Base-by-base conservation (phyloP, 2,888 invertebrate genomes). In the Argyresthia goedartella region DNA sequence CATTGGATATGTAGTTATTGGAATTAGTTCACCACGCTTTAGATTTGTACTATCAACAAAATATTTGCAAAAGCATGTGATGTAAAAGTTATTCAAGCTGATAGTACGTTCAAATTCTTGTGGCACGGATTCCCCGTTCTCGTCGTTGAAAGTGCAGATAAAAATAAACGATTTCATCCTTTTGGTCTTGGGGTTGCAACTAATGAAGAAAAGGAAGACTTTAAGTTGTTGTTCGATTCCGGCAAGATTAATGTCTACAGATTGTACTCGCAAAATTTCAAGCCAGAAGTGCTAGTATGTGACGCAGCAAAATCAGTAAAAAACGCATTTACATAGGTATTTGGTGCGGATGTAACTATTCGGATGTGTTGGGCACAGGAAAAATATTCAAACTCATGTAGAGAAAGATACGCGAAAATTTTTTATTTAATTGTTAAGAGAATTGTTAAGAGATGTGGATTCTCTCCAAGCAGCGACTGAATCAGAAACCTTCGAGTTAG, bases 351-450 rank as follows among this genome's bases (percentile, higher is more conserved):
- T 50, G 42, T 52, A 14, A 55, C 49, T 44, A 54, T 61, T 48
- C 47, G 58, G 41, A 64, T 64, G 63, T 65, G 61, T 51, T 60
- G 60, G 61, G 57, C 59, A 52, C 57, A 62, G 53, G 60, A 62
- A 41, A 54, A 56, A 53, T 42, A 35, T 52, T 47, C 50, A 45
- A n/a, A n/a, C n/a, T n/a, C n/a, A n/a, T n/a, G n/a, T n/a, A n/a
- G n/a, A n/a, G n/a, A n/a, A n/a, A n/a, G n/a, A n/a, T n/a, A n/a
- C n/a, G n/a, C n/a, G n/a, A n/a, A n/a, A n/a, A n/a, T n/a, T n/a
- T n/a, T n/a, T n/a, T n/a, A n/a, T n/a, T n/a, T n/a, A n/a, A n/a
- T n/a, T n/a, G n/a, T n/a, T n/a, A 48, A 45, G 47, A 60, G 59
- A 50, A 56, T 50, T 53, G 43, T 54, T 46, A 54, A 53, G 34